A percentile compares a stretch with the other conserved stretches of the same genome.
Conservation (phyloP, 2,888 invertebrate species). For the Lasioglossum morio region DNA sequence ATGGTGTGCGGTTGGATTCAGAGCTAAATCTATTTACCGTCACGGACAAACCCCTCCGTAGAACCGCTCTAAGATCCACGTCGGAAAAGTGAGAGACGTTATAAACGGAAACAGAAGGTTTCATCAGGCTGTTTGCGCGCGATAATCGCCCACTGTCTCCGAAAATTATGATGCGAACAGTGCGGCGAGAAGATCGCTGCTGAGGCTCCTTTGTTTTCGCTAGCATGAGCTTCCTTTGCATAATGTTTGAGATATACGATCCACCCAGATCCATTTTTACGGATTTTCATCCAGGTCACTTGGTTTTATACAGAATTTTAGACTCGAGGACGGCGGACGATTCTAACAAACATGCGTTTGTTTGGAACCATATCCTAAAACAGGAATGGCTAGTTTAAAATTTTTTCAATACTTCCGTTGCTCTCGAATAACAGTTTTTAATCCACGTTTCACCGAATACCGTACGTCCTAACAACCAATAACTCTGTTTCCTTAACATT, state of each 20-base stretch:
- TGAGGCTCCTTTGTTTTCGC: not conserved
- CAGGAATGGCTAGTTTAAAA: no score
- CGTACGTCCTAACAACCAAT: not conserved
- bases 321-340: no score
- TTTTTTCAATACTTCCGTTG: not conserved
- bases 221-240: not conserved
- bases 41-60: constrained; percentile 33
- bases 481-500: not conserved
- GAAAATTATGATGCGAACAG: not conserved
- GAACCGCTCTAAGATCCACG: constrained; percentile 2
- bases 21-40: constrained; percentile 54
- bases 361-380: no score
- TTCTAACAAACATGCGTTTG: no score
- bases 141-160: constrained; percentile 4
- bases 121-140: not conserved
- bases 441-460: not conserved
- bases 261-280: not conserved
- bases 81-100: constrained; percentile 24
- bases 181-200: not conserved
- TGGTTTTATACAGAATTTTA: not conserved
- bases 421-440: not conserved
- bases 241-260: not conserved
- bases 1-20: constrained; percentile 32
- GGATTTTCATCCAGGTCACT: not conserved
- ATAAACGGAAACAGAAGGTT: constrained; percentile 12